Base-by-base conservation (phyloP, 2,113 vertebrate species). In the Pseudopipra pipra region DNA sequence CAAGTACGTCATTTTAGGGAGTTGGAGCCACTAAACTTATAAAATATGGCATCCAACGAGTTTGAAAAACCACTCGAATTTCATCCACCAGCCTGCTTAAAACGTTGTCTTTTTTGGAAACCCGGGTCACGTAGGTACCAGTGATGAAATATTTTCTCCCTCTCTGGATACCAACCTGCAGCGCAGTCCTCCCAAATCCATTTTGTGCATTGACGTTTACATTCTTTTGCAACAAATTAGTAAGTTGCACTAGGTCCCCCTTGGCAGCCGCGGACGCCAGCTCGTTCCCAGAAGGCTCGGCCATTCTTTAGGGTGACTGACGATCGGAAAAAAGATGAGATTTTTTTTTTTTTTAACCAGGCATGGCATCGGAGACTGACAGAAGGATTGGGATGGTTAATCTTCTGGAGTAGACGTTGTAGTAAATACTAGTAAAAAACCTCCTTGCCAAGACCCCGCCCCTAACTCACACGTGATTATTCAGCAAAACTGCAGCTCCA, bases 161-260 rank as follows among this genome's bases (percentile, higher is more conserved):
- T 97, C 97, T 97, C 96, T 97, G 97, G 95, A 98, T 97, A 99
- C 99, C 97, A 97, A 99, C 99, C 99, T 99, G 99, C 96, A 99
- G 95, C 94, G 99, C 97, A 97, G 99, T 99, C 97, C 99, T 99
- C 94, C 98, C 98, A 97, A 97, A 99, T 95, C 49, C 96, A 97
- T 99, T 99, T 90, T 91, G 96, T 93, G 98, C 98, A 98, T 99
- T 99, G 97, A 99, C 98, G 97, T 99, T 97, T 97, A 98, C 97
- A 98, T 98, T 98, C 96, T 96, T 98, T 98, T 98, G 95, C 97
- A 99, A 98, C 96, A 99, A 98, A 96, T 80, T 81, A 96, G 98
- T 95, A 89, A 99, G 98, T 95, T 98, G 95, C 90, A 85, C 90
- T 96, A 98, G 95, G 87, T 99, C 97, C 97, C 99, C 99, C 90